These are phyloP conservation scores for Neodiprion fabricii DNA, from an alignment of 1,140 invertebrate genomes.

Conservation along the genomic window DNA sequence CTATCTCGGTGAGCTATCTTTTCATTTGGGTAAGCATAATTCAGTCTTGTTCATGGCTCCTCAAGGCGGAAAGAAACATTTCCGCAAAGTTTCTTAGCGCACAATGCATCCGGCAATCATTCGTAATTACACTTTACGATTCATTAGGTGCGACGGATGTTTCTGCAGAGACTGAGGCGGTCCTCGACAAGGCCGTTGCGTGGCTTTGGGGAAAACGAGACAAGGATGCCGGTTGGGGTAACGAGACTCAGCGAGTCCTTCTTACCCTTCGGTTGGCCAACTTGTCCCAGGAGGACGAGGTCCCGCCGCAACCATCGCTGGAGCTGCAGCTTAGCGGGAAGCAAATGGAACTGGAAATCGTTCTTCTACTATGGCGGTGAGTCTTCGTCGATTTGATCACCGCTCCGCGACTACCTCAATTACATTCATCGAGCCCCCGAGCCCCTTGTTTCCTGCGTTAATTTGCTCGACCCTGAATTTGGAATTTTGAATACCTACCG, in stretches of 20 bases:
- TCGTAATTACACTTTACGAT: not conserved
- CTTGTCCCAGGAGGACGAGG: slow-evolving; percentile 53
- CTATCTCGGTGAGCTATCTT: too few species aligned
- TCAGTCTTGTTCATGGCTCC: too few species aligned
- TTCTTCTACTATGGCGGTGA: slow-evolving; percentile 80
- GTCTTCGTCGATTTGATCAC: slow-evolving; percentile 18
- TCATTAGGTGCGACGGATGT: slow-evolving; percentile 3
- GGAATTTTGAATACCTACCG: too few species aligned
- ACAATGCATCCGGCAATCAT: not conserved
- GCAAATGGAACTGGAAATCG: slow-evolving; percentile 83
- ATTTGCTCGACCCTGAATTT: too few species aligned
- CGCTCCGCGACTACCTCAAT: too few species aligned
- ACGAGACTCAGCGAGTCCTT: slow-evolving; percentile 76
- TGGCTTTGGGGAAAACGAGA: slow-evolving; percentile 73
- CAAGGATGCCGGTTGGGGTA: slow-evolving; percentile 77
- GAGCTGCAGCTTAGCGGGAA: slow-evolving; percentile 81
- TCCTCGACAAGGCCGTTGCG: slow-evolving; percentile 67
- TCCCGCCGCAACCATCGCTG: slow-evolving; percentile 62
- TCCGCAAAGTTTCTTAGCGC: too few species aligned
- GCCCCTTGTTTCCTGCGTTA: too few species aligned
- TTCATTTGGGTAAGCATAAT: too few species aligned
- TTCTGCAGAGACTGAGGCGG: slow-evolving; percentile 38
- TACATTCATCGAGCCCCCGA: too few species aligned
- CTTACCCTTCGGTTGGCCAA: slow-evolving; percentile 64
- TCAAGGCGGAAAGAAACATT: too few species aligned